Evolutionary conservation across 2,888 invertebrate species (phyloP).

Genomic region (Polyommatus iphigenia): DNA sequence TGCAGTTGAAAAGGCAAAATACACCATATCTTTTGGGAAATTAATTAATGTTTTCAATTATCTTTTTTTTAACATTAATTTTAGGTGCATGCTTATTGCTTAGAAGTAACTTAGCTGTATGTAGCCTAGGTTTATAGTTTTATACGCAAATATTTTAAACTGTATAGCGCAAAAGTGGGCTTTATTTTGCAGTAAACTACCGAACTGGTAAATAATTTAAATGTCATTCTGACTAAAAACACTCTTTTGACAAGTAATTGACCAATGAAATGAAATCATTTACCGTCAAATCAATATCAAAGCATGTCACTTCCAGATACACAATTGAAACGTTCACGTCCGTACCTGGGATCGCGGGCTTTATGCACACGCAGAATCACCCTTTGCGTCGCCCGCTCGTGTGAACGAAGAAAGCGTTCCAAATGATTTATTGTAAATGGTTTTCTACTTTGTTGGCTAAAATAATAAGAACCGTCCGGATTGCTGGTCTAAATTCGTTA

Average conservation of each 20-base stretch:
- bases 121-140: too few species aligned
- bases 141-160: too few species aligned
- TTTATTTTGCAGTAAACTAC: too few species aligned
- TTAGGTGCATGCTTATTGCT: too few species aligned
- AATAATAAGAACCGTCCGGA: slow-evolving; percentile 73
- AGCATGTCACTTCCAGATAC: slow-evolving; percentile 34
- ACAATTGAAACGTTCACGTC: slow-evolving; percentile 38
- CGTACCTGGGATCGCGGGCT: slow-evolving; percentile 75
- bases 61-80: too few species aligned
- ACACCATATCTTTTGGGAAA: too few species aligned
- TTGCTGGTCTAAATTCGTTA: slow-evolving; percentile 74
- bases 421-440: slow-evolving; percentile 81
- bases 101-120: too few species aligned
- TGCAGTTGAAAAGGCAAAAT: not conserved
- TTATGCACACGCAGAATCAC: slow-evolving; percentile 79
- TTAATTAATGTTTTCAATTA: too few species aligned
- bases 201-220: not conserved
- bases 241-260: not conserved
- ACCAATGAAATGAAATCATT: not conserved
- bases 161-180: too few species aligned
- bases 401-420: slow-evolving; percentile 78
- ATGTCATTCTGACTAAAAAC: not conserved
- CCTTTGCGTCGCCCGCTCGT: slow-evolving; percentile 77
- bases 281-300: not conserved
- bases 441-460: slow-evolving; percentile 81